Evolutionary conservation across 2,113 vertebrate genomes (phyloP), one percentile per base, ranked within the genome.

Genomic region (Platichthys stellatus): DNA sequence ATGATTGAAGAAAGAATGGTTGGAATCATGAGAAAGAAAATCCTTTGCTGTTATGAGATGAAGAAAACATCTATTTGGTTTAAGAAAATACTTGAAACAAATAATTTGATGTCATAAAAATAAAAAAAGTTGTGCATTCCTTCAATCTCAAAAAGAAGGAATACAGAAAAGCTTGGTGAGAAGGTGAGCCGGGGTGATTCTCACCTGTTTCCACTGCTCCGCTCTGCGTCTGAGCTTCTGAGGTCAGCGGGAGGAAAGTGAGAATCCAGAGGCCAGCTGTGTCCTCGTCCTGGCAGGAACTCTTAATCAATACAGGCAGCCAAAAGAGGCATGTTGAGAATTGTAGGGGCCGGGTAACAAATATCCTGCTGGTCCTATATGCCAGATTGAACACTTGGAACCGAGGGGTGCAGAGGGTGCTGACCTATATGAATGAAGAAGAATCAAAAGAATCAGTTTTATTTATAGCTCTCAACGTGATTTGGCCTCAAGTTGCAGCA

Each of bases 241-340:
- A 76, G 80, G 82, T 80, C 83, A 80, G 66, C n/a, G 9, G 24
- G 43, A 78, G 71, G 64, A 83, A 76, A 82, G 80, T 78, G 74
- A 76, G 70, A 77, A 81, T 81, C 63, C 9, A 63, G 87, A 78
- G 53, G 76, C 80, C 86, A 89, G 86, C 88, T 92, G 86, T 78
- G 70, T 75, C 80, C 77, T 63, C 70, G 59, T 69, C 72, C 84
- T 84, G 65, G 70, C 67, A 45, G 65, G 71, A 70, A 73, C 72
- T 79, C 60, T 57, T 87, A 85, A 90, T 92, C 90, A 88, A 89
- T 86, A 74, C 65, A 72, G 73, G 65, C 63, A 63, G 62, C 82
- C 75, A 78, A 45, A 81, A 82, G 56, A 65, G 59, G 53, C 62
- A 66, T 51, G 60, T 57, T 15, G 63, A 57, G 67, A 72, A 69